A percentile compares a stretch with the other conserved stretches of the same genome.
Conservation (phyloP, 2,113 vertebrate species). For the Protobothrops mucrosquamatus region DNA sequence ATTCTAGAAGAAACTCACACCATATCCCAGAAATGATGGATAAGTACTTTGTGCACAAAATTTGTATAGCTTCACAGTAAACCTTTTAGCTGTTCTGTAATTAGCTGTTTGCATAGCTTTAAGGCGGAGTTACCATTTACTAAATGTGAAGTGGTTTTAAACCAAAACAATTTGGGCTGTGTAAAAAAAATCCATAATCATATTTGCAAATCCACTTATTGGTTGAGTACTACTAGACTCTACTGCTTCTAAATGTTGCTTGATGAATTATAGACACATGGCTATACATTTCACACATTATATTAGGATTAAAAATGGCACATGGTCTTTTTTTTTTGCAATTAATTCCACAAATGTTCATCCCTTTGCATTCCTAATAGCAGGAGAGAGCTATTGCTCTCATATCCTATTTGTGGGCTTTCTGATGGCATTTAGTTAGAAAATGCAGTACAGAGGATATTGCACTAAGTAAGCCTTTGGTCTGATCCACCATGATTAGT, state of each 20-base stretch:
- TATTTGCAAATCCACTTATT: background rate
- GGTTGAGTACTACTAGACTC: background rate
- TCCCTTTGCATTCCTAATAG: background rate
- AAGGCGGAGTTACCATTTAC: background rate
- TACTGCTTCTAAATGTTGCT: fast-evolving
- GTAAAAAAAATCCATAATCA: background rate
- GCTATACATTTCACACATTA: background rate
- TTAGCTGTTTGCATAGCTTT: background rate
- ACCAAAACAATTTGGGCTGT: background rate
- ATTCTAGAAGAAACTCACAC: background rate
- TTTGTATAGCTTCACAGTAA: background rate
- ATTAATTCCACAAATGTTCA: fast-evolving
- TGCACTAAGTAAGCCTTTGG: background rate
- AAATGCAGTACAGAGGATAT: background rate
- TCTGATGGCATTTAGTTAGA: background rate
- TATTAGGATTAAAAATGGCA: fast-evolving
- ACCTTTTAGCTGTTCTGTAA: background rate
- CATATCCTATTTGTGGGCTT: background rate
- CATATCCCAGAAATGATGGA: background rate
- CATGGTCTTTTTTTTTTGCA: background rate
- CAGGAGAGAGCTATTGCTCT: background rate
- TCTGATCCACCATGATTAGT: background rate
- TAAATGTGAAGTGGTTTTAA: background rate
- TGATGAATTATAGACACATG: background rate
- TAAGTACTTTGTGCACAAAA: background rate